Conservation (phyloP, 2,113 vertebrate genomes). For the Osmerus mordax region DNA sequence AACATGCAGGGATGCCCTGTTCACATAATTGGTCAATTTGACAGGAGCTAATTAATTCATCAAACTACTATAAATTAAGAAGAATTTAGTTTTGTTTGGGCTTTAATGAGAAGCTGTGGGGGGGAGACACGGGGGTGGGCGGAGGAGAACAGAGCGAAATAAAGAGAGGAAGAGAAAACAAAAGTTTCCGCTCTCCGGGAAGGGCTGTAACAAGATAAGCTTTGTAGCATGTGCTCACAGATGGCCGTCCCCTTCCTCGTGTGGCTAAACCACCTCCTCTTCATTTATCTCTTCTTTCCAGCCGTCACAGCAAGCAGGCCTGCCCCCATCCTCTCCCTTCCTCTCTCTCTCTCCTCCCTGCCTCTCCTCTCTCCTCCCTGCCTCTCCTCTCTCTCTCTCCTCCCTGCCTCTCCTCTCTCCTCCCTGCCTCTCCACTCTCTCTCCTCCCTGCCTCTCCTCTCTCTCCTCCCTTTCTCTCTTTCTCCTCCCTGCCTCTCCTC, state of each 20-base stretch:
- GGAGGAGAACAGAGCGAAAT: background rate
- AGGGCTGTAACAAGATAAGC: slow-evolving; percentile 40
- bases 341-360: background rate
- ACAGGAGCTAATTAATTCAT: slow-evolving; percentile 48
- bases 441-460: background rate
- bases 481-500: no score
- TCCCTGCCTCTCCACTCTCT: no score
- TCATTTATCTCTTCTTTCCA: slow-evolving; percentile 48
- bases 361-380: no score
- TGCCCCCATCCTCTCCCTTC: slow-evolving; percentile 16
- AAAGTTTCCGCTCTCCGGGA: slow-evolving; percentile 35
- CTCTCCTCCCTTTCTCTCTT: no score
- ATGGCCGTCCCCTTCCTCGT: slow-evolving; percentile 37
- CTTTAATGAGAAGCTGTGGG: slow-evolving; percentile 22
- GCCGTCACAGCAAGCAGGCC: slow-evolving; percentile 26
- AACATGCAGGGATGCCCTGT: slow-evolving; percentile 32
- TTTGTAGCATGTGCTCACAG: slow-evolving; percentile 42
- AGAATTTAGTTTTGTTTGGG: slow-evolving; percentile 28
- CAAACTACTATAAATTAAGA: slow-evolving; percentile 33
- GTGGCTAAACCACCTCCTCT: slow-evolving; percentile 30
- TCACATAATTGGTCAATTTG: slow-evolving; percentile 31
- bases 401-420: background rate
- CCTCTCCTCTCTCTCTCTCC: no score
- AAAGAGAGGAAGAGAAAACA: background rate
- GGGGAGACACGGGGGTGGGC: slow-evolving; percentile 19